These are phyloP conservation scores for Trididemnum clinides DNA, from an alignment of 23 tunicate species.

Conservation along the genomic window DNA sequence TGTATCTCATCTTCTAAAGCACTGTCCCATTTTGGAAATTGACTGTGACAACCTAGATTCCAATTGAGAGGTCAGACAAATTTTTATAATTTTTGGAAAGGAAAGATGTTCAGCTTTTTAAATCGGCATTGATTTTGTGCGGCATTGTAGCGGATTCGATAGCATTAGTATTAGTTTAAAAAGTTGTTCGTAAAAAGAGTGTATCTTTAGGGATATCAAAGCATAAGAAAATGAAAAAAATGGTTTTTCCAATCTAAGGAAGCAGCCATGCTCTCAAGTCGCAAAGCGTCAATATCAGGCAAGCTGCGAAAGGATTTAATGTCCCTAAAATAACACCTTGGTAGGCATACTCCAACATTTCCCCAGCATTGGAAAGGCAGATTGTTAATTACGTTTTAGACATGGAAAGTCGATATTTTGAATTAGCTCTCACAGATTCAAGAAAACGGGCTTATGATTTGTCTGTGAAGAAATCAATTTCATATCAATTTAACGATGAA, in stretches of 20 bases:
- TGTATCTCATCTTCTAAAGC: background rate
- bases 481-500: too few species aligned
- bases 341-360: background rate
- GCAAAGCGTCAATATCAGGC: too few species aligned
- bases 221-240: too few species aligned
- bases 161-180: too few species aligned
- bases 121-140: too few species aligned
- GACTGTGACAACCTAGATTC: background rate
- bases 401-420: background rate
- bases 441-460: background rate
- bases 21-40: background rate
- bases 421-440: background rate
- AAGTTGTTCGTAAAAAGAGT: too few species aligned
- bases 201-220: too few species aligned
- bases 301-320: background rate
- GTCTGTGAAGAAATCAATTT: background rate
- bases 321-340: background rate
- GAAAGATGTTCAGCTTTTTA: too few species aligned
- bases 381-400: background rate
- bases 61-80: background rate
- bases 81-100: background rate
- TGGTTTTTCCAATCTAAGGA: too few species aligned
- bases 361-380: background rate
- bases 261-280: too few species aligned
- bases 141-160: too few species aligned